Conservation (phyloP, 2,113 vertebrate genomes). For the Myotis yumanensis region DNA sequence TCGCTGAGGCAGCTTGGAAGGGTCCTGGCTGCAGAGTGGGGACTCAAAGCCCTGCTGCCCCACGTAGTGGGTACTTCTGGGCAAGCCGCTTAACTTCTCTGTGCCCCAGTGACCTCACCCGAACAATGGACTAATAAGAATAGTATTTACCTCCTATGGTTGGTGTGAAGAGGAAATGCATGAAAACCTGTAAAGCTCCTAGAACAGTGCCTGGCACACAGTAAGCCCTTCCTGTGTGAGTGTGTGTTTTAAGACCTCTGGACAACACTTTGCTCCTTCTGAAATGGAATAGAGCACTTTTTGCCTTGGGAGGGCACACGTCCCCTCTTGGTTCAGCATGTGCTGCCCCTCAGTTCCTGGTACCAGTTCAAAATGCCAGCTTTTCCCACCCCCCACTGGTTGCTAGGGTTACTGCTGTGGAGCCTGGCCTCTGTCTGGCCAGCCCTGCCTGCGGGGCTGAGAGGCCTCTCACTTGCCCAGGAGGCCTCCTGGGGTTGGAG, state of each 20-base stretch:
- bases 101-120: not conserved
- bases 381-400: constrained; percentile 33
- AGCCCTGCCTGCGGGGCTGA: constrained; percentile 12
- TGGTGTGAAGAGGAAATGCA: not conserved
- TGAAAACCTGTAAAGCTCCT: not conserved
- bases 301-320: not conserved
- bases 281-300: not conserved
- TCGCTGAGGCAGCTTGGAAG: not conserved
- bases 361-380: constrained; percentile 65
- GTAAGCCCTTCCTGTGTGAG: not conserved
- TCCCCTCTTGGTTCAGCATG: not conserved
- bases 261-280: not conserved
- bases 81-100: not conserved
- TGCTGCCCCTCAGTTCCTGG: constrained; percentile 35
- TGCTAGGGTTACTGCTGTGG: constrained; percentile 70
- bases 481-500: constrained; percentile 71
- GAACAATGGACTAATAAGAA: not conserved
- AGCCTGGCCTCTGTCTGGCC: constrained; percentile 66
- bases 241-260: not conserved
- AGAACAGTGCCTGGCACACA: not conserved
- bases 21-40: not conserved
- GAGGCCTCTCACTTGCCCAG: constrained; percentile 60
- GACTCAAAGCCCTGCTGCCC: not conserved
- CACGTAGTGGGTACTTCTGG: not conserved
- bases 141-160: fast-evolving